Percentiles rank a stretch among this genome's conserved stretches.
phyloP scores from a whole-genome alignment of 2,113 vertebrate genomes.

The Myotis brandtii region DNA sequence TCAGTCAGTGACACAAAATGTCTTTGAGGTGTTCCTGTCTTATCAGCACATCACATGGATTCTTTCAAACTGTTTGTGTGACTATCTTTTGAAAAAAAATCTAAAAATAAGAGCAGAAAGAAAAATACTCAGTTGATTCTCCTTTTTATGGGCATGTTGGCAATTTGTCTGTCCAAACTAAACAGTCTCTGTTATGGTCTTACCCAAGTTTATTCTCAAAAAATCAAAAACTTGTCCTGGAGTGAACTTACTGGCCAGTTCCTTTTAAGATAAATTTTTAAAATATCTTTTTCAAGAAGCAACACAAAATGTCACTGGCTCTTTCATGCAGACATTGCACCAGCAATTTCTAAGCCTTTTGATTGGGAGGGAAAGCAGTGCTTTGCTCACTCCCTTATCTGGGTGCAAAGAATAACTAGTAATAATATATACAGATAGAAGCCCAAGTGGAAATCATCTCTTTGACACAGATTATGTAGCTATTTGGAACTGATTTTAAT shows the following conservation, averaged over 20 bases:
- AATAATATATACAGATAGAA: neutral
- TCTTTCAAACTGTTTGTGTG: constrained; percentile 4
- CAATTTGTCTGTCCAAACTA: constrained; percentile 62
- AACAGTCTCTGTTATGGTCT: constrained; percentile 77
- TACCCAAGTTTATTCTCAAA: constrained; percentile 75
- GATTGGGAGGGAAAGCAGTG: neutral
- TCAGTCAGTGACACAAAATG: neutral
- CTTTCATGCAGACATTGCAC: neutral
- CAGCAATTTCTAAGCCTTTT: constrained; percentile 23
- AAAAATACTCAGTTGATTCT: neutral
- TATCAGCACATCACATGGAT: accelerated
- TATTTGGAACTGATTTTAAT: constrained; percentile 33
- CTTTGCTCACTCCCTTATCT: neutral
- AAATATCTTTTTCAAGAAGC: constrained; percentile 32
- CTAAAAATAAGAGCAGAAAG: constrained; percentile 54
- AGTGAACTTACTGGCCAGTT: constrained; percentile 57
- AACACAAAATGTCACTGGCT: constrained; percentile 28
- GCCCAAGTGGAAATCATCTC: constrained; percentile 31
- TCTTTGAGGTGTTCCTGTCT: neutral
- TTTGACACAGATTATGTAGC: neutral
- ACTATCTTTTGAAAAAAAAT: constrained; percentile 56
- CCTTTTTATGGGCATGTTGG: constrained; percentile 82
- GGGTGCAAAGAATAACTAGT: neutral
- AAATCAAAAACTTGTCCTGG: constrained; percentile 79
- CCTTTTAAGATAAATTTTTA: constrained; percentile 45